These are phyloP conservation scores for Dioctria linearis DNA, from an alignment of 2,888 invertebrate genomes.

Conservation along the genomic window DNA sequence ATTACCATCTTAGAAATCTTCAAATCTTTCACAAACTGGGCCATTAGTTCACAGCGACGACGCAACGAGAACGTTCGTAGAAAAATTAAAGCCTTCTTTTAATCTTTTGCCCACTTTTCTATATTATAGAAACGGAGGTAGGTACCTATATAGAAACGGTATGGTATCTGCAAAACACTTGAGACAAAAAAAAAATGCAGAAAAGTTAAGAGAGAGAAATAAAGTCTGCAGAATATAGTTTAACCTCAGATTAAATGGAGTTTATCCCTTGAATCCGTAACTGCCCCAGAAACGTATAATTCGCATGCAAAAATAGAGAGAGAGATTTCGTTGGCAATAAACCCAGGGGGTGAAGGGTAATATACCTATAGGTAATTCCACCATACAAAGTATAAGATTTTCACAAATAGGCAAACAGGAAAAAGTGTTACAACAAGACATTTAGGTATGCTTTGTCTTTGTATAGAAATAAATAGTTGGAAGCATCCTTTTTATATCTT, in stretches of 20 bases:
- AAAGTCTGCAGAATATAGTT: conserved; percentile 38
- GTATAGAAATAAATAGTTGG: conserved; percentile 21
- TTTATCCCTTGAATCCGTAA: conserved; percentile 45
- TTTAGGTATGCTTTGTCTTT: conserved; percentile 33
- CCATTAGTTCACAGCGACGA: conserved; percentile 9
- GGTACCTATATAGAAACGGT: background rate
- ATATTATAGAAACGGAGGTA: no score
- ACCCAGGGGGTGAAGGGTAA: conserved; percentile 9
- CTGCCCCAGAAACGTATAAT: conserved; percentile 45
- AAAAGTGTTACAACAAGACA: conserved; percentile 20
- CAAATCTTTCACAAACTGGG: conserved; percentile 1
- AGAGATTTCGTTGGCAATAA: conserved; percentile 42
- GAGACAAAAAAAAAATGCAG: background rate
- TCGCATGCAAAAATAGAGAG: conserved; percentile 14
- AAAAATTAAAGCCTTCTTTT: conserved; percentile 24
- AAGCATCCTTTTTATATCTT: background rate
- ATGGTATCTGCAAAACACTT: conserved; percentile 10
- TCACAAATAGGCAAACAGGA: background rate
- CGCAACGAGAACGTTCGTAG: background rate
- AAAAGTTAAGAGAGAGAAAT: background rate
- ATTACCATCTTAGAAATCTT: conserved; percentile 30
- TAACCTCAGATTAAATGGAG: conserved; percentile 49
- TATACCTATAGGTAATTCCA: background rate
- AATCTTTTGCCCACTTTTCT: conserved; percentile 23
- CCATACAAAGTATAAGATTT: conserved; percentile 11